A percentile compares a stretch with the other conserved stretches of the same genome.
Evolutionary conservation across 23 tunicate species (phyloP).

Genomic region (Botrylloides violaceus): DNA sequence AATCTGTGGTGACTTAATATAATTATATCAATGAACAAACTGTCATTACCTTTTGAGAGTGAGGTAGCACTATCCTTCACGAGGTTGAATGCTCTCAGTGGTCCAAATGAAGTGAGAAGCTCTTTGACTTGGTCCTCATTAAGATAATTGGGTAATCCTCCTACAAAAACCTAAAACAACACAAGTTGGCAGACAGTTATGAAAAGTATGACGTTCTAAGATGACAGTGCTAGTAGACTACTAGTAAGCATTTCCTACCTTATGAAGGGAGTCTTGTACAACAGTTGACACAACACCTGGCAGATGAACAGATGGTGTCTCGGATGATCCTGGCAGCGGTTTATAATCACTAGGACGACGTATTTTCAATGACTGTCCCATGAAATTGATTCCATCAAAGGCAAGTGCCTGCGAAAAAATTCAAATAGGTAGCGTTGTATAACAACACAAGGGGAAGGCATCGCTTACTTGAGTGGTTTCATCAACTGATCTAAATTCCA

Average conservation of each 20-base stretch:
- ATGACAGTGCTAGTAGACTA: too few relatives aligned
- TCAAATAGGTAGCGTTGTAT: background rate
- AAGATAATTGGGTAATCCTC: slow-evolving; percentile 86
- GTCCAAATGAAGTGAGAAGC: slow-evolving; percentile 86
- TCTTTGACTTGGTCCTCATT: slow-evolving; percentile 94
- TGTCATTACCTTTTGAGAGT: slow-evolving; percentile 74
- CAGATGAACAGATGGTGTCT: slow-evolving; percentile 49
- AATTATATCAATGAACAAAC: too few relatives aligned
- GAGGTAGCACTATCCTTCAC: slow-evolving; percentile 92
- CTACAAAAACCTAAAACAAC: slow-evolving; percentile 73
- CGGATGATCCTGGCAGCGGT: slow-evolving; percentile 80
- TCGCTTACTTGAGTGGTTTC: slow-evolving; percentile 55
- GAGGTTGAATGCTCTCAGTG: slow-evolving; percentile 86
- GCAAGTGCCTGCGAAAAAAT: slow-evolving; percentile 56
- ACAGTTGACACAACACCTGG: slow-evolving; percentile 67
- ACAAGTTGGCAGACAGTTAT: too few relatives aligned
- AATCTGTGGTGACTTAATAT: too few relatives aligned
- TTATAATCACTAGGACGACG: slow-evolving; percentile 92
- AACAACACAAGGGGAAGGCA: background rate
- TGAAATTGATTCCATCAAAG: slow-evolving; percentile 94
- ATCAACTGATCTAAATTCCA: slow-evolving; percentile 95
- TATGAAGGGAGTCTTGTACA: slow-evolving; percentile 87
- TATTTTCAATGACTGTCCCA: slow-evolving; percentile 90
- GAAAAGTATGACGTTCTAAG: too few relatives aligned
- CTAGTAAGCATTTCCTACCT: too few relatives aligned